Conservation (phyloP, 2,888 invertebrate species). For the Glaucopsyche alexis region DNA sequence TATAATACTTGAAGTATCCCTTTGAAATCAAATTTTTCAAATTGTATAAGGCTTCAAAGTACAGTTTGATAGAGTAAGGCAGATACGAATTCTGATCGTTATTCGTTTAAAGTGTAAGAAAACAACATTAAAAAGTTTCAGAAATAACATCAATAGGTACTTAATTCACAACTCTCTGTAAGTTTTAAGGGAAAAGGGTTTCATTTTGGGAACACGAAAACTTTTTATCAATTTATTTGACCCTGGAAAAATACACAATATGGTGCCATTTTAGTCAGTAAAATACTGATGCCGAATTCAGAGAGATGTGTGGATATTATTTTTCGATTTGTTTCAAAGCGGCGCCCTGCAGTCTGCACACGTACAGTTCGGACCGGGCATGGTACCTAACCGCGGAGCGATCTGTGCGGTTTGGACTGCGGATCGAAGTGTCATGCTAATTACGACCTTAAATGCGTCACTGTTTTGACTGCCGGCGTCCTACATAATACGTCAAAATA, state of each 20-base stretch:
- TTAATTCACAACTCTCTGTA: not conserved
- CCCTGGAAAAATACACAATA: not conserved
- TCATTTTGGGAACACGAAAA: not conserved
- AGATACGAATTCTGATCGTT: slow-evolving; percentile 6
- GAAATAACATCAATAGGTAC: not conserved
- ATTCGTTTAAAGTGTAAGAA: not conserved
- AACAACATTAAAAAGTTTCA: not conserved
- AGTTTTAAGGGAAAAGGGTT: not conserved
- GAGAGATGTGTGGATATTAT: not conserved
- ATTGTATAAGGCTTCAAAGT: not conserved
- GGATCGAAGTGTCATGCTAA: too few relatives aligned
- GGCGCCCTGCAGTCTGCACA: too few relatives aligned
- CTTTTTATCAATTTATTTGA: not conserved
- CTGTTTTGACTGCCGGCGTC: too few relatives aligned
- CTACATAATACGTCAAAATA: too few relatives aligned
- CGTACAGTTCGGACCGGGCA: too few relatives aligned
- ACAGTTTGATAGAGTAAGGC: not conserved
- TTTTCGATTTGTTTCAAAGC: not conserved
- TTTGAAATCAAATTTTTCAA: not conserved
- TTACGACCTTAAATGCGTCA: too few relatives aligned
- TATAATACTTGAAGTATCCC: too few relatives aligned
- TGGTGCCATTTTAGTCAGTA: not conserved
- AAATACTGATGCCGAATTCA: not conserved
- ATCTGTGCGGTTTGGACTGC: too few relatives aligned
- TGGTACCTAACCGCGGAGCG: too few relatives aligned